phyloP scores from a whole-genome alignment of 2,888 invertebrate species.

The Lamproptera curius region DNA sequence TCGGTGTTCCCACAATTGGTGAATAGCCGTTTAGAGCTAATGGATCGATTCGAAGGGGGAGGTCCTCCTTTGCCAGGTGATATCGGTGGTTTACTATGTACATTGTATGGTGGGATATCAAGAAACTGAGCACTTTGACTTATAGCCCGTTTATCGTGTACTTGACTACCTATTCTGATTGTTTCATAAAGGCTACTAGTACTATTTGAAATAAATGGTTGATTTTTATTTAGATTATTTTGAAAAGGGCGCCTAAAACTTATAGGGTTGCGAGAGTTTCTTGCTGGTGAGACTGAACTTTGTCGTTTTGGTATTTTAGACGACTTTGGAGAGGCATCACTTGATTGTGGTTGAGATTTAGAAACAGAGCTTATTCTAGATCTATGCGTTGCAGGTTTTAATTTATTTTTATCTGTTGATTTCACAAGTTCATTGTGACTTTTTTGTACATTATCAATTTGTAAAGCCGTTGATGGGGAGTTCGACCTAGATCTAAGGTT shows the following conservation, averaged over 20 bases:
- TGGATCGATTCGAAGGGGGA: slow-evolving; percentile 64
- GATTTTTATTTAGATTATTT: slow-evolving; percentile 51
- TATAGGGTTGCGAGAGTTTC: slow-evolving; percentile 38
- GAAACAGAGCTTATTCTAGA: slow-evolving; percentile 58
- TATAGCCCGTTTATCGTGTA: slow-evolving; percentile 56
- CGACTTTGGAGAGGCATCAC: slow-evolving; percentile 67
- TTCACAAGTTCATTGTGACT: slow-evolving; percentile 48
- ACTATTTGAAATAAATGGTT: slow-evolving; percentile 67
- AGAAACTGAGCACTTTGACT: slow-evolving; percentile 67
- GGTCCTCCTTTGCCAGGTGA: slow-evolving; percentile 68
- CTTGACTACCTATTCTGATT: slow-evolving; percentile 58
- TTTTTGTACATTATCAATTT: slow-evolving; percentile 46
- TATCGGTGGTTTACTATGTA: slow-evolving; percentile 71
- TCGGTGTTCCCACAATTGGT: slow-evolving; percentile 72
- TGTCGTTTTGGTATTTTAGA: slow-evolving; percentile 72
- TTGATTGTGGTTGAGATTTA: slow-evolving; percentile 68
- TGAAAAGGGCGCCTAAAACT: slow-evolving; percentile 42
- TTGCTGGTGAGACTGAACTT: slow-evolving; percentile 63
- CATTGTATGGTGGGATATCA: slow-evolving; percentile 50
- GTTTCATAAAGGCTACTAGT: slow-evolving; percentile 71
- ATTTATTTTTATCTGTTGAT: slow-evolving; percentile 43
- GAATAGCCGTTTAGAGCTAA: slow-evolving; percentile 69
- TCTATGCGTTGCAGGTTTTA: slow-evolving; percentile 51
- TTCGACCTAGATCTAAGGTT: slow-evolving; percentile 63
- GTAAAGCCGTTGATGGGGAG: slow-evolving; percentile 61